These are phyloP conservation scores for Pyralis farinalis DNA, from an alignment of 2,888 invertebrate species.

Conservation along the genomic window DNA sequence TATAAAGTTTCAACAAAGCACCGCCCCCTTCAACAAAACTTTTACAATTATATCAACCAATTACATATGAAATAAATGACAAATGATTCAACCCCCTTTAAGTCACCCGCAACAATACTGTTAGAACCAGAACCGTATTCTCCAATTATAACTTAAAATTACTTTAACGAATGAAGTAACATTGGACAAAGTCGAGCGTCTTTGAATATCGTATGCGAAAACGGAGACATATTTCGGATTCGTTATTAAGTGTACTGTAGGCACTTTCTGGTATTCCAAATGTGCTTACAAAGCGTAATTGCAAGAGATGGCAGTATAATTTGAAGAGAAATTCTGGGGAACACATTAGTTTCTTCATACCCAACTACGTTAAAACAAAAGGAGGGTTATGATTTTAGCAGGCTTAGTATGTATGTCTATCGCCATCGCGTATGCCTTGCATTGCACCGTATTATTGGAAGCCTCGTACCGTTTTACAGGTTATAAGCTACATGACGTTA, in stretches of 20 bases:
- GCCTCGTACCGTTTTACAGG: too few relatives aligned
- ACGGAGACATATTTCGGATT: background rate
- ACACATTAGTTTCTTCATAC: too few relatives aligned
- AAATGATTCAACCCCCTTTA: constrained; percentile 4
- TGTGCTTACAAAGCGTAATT: background rate
- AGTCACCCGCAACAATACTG: background rate
- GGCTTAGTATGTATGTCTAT: too few relatives aligned
- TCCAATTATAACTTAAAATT: constrained; percentile 55
- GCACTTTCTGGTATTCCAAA: too few relatives aligned
- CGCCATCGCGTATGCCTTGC: too few relatives aligned
- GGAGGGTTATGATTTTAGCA: too few relatives aligned
- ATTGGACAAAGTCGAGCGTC: constrained; percentile 20
- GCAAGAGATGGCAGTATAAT: background rate
- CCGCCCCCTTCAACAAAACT: too few relatives aligned
- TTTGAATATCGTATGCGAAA: constrained; percentile 13
- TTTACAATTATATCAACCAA: constrained; percentile 4
- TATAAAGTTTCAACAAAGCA: too few relatives aligned
- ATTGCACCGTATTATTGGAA: too few relatives aligned
- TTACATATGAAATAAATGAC: constrained; percentile 8
- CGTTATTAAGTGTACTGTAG: background rate
- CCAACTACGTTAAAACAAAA: too few relatives aligned
- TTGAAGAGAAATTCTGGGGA: too few relatives aligned
- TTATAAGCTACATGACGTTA: too few relatives aligned
- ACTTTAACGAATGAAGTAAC: constrained; percentile 47
- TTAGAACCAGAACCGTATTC: constrained; percentile 6